Conservation (phyloP, 2,888 invertebrate genomes). For the Punctoribates punctum region DNA sequence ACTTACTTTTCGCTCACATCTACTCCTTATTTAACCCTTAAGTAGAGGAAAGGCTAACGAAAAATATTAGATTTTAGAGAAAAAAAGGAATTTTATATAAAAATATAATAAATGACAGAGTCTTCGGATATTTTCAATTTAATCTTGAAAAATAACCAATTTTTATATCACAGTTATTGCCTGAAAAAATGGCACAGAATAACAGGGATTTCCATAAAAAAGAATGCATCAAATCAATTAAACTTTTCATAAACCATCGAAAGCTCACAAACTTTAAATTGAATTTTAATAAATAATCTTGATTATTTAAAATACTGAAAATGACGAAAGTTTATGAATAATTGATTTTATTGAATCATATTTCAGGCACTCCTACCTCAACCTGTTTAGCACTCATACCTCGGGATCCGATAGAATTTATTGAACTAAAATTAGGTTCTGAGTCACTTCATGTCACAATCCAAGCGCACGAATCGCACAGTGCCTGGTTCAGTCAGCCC, state of each 20-base stretch:
- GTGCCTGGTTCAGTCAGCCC: slow-evolving; percentile 93
- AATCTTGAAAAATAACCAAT: slow-evolving; percentile 25
- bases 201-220: too few species aligned
- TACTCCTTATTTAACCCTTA: background rate
- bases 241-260: too few species aligned
- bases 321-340: too few species aligned
- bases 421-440: slow-evolving; percentile 67
- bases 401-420: slow-evolving; percentile 52
- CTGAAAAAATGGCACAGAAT: background rate
- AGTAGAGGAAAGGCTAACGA: background rate
- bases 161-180: background rate
- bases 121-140: slow-evolving; percentile 13
- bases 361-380: background rate
- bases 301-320: too few species aligned
- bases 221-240: too few species aligned
- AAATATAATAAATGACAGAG: slow-evolving; percentile 22
- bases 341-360: background rate
- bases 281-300: too few species aligned
- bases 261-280: too few species aligned
- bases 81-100: too few species aligned
- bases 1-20: background rate
- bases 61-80: background rate
- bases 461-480: slow-evolving; percentile 92
- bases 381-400: slow-evolving; percentile 9
- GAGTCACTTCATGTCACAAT: slow-evolving; percentile 80